These are phyloP conservation scores for Condylura cristata DNA, from an alignment of 2,113 vertebrate species.

Conservation along the genomic window DNA sequence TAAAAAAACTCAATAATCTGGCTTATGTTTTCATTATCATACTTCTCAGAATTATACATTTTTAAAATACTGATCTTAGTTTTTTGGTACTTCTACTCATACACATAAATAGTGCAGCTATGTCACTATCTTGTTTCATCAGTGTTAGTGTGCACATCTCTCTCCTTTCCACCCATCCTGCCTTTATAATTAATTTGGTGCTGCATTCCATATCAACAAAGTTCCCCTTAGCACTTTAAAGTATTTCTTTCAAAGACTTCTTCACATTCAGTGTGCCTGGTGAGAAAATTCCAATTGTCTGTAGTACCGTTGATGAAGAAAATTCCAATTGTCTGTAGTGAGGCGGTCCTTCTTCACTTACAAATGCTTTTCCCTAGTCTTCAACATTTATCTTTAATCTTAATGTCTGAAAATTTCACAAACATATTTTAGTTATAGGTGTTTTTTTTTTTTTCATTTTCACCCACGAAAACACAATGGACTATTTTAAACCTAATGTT, in stretches of 20 bases:
- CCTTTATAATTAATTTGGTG: neutral
- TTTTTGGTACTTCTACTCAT: neutral
- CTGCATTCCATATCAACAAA: neutral
- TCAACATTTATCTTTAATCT: neutral
- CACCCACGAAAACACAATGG: neutral
- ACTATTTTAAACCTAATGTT: neutral
- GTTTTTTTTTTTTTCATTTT: neutral
- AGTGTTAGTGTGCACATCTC: neutral
- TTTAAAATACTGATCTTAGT: no score
- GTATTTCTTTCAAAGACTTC: neutral
- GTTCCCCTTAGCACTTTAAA: neutral
- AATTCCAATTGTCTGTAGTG: neutral
- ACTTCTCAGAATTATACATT: neutral
- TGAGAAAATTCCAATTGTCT: neutral
- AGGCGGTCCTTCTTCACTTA: neutral
- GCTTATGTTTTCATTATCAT: neutral
- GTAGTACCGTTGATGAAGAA: neutral
- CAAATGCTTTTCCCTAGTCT: neutral
- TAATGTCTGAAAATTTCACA: neutral
- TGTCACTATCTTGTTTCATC: neutral
- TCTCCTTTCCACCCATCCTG: neutral
- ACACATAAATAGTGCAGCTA: neutral
- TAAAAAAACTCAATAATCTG: neutral
- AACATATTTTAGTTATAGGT: neutral
- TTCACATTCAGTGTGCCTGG: neutral